Base-by-base conservation (phyloP, 2,888 invertebrate species). In the Erynnis tages region DNA sequence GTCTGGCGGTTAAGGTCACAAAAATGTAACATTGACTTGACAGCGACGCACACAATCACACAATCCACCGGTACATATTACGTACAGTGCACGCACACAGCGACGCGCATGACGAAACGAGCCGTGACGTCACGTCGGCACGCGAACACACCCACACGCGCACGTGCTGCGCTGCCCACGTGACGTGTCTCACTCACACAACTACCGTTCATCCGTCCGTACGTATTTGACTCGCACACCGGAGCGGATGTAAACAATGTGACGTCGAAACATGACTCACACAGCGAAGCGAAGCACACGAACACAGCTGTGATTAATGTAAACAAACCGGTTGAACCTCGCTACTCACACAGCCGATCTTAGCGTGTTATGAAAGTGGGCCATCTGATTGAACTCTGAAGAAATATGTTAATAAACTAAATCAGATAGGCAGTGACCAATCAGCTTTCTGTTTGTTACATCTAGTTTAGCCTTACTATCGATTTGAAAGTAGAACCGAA, bases 1-100 rank as follows among this genome's bases (percentile, higher is more conserved):
- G 61, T 57, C 62, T 72, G 72, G 74, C 82, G 87, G 88, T 87
- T 85, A 88, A 88, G 88, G 88, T 88, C 88, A 88, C 82, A 85
- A 87, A 87, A 88, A 85, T 87, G 82, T 87, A 86, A 81, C 86
- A 82, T 84, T 82, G 85, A 74, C 74, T 73, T 74, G 80, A 78
- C 76, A 75, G 71, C 70, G 53, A 52, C 58, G 57, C 65, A 65
- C 66, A 65, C 65, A 35, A 16, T n/a, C n/a, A 23, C 38, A 37
- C 49, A 30, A 30, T 30, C 48, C 55, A n/a, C n/a, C n/a, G n/a
- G 32, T 47, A 54, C 54, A 54, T 48, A 53, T 45, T 46, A 71
- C 71, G 72, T 56, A 56, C 57, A 4, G 8, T 14, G 17, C 58
- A 58, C 72, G 60, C 73, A 70, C 78, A 78, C 78, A 61, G 57